phyloP scores from a whole-genome alignment of 2,888 invertebrate genomes.

The Alviniconcha strummeri region DNA sequence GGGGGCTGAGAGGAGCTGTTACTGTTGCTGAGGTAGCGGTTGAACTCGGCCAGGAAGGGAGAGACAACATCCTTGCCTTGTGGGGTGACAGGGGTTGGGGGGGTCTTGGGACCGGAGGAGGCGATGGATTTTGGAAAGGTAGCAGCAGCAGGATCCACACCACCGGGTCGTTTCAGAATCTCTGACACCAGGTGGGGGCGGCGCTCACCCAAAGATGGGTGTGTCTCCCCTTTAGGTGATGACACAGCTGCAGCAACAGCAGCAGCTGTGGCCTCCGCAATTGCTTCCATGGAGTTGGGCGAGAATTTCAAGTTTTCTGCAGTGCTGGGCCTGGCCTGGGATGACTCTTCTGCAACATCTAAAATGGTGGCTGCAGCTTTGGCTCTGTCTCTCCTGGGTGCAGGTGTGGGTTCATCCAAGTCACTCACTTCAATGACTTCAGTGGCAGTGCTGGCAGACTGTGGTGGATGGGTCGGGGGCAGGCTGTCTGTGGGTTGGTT shows the following conservation, averaged over 20 bases:
- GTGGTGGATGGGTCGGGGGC: not conserved
- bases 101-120: conserved; percentile 1
- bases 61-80: not conserved
- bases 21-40: conserved; percentile 13
- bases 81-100: not conserved
- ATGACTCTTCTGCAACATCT: conserved; percentile 10
- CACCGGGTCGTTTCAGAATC: conserved; percentile 19
- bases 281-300: conserved; percentile 23
- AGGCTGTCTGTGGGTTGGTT: not conserved
- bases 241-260: conserved; percentile 26
- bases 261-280: conserved; percentile 26
- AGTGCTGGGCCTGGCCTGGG: not conserved
- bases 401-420: conserved; percentile 10
- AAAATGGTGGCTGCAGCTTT: not conserved
- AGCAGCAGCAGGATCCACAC: not conserved
- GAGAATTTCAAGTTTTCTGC: conserved; percentile 21
- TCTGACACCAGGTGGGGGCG: conserved; percentile 22
- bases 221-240: not conserved
- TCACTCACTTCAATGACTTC: conserved; percentile 32
- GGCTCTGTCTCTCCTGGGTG: not conserved
- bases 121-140: not conserved
- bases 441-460: not conserved
- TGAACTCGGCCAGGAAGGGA: conserved; percentile 27
- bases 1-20: conserved; percentile 9
- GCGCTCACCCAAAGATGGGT: not conserved